phyloP scores from a whole-genome alignment of 1,140 invertebrate species.

The Lineus longissimus region DNA sequence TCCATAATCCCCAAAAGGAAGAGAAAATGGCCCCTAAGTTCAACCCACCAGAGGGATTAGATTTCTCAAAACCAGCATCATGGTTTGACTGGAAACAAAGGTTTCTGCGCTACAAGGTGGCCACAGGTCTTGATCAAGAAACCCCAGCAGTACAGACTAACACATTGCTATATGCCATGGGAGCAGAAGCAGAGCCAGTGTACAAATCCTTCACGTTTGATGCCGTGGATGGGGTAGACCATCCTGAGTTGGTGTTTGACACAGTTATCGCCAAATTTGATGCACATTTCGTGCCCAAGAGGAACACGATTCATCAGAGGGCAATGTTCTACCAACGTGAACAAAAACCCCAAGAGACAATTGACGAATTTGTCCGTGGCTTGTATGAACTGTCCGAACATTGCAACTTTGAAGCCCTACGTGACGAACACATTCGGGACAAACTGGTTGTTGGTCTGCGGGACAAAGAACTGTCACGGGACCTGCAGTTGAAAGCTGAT shows the following conservation, averaged over 20 bases:
- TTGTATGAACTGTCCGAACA: slow-evolving; percentile 19
- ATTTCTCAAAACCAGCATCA: slow-evolving; percentile 12
- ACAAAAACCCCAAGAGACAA: slow-evolving; percentile 10
- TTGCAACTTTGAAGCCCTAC: slow-evolving; percentile 14
- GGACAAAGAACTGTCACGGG: slow-evolving; percentile 12
- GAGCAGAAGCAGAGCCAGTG: slow-evolving; percentile 16
- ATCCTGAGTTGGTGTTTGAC: slow-evolving; percentile 3
- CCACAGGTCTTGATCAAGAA: slow-evolving; percentile 14
- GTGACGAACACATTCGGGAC: slow-evolving; percentile 14
- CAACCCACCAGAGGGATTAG: slow-evolving; percentile 14
- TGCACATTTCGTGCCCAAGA: slow-evolving; percentile 18
- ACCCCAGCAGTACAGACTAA: slow-evolving; percentile 13
- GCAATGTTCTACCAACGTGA: slow-evolving; percentile 8
- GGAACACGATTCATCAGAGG: slow-evolving; percentile 21
- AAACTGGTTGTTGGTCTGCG: slow-evolving; percentile 16
- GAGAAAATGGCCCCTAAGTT: slow-evolving; percentile 13
- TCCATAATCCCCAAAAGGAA: no score
- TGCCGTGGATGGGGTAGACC: background rate
- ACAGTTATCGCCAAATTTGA: slow-evolving; percentile 18
- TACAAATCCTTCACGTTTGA: slow-evolving; percentile 8
- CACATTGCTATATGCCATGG: slow-evolving; percentile 19
- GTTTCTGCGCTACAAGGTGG: slow-evolving; percentile 11
- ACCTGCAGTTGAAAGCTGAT: slow-evolving; percentile 16
- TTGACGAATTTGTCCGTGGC: slow-evolving; percentile 11
- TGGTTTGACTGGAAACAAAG: slow-evolving; percentile 16